Evolutionary conservation across 2,888 invertebrate species (phyloP).

Genomic region (Diaprepes abbreviatus): DNA sequence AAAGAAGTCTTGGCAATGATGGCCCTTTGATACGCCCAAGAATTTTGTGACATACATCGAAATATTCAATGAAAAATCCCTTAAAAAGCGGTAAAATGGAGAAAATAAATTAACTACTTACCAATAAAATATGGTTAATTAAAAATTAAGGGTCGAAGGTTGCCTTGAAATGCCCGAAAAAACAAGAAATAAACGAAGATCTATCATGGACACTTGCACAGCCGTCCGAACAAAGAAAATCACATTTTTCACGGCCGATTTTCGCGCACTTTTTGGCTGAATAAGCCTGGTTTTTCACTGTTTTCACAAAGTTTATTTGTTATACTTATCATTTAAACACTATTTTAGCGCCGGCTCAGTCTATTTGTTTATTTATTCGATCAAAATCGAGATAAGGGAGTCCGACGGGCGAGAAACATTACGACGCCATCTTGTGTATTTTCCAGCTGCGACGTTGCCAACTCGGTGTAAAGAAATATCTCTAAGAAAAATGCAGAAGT

Average conservation of each 20-base stretch:
- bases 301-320: conserved; percentile 49
- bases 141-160: conserved; percentile 48
- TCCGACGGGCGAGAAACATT: conserved; percentile 59
- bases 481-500: conserved; percentile 30
- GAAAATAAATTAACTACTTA: conserved; percentile 53
- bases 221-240: conserved; percentile 65
- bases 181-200: conserved; percentile 54
- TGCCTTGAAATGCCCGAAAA: conserved; percentile 50
- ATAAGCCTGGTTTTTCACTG: conserved; percentile 48
- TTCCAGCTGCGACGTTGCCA: conserved; percentile 52
- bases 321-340: conserved; percentile 53
- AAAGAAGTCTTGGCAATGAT: conserved; percentile 58
- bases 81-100: conserved; percentile 43
- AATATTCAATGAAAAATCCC: conserved; percentile 58
- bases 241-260: conserved; percentile 63
- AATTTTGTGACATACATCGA: conserved; percentile 64
- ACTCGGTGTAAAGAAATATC: conserved; percentile 34
- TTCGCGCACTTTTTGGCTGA: conserved; percentile 58
- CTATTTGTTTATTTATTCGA: conserved; percentile 57
- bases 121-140: conserved; percentile 54
- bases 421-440: conserved; percentile 64
- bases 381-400: conserved; percentile 56
- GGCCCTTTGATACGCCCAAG: conserved; percentile 45
- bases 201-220: conserved; percentile 61
- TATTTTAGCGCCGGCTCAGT: conserved; percentile 51